Evolutionary conservation across 1,140 invertebrate genomes (phyloP), one percentile per base, ranked within the genome.

Genomic region (Drosophila leontia): DNA sequence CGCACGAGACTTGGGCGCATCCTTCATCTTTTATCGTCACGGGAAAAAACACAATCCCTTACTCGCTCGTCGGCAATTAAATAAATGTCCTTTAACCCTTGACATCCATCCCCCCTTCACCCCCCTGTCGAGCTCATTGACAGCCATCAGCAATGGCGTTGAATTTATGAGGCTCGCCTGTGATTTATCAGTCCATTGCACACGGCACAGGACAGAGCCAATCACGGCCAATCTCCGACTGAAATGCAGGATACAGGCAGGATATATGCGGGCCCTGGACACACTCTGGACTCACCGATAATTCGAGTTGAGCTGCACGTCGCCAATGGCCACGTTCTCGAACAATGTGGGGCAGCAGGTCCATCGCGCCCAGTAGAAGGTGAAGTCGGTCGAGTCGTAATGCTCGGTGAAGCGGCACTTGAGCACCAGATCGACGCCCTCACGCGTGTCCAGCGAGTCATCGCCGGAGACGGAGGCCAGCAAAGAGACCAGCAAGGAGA

Each of bases 281-380:
- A 58, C 42, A 93, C 94, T 23, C 23, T 23, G 23, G 23, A 23
- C 23, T 95, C 94, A 97, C 96, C 94, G 95, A 94, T 97, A 97
- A 93, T 96, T 96, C 64, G 94, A 94, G 91, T 96, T 96, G 64
- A 97, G 94, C 35, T 96, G 95, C 51, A 95, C 95, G 74, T 95
- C 94, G 71, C 95, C 95, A 81, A 97, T 96, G 78, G 96, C 96
- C 29, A 97, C 96, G 86, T 97, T 97, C 93, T 97, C 96, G 87
- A 95, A 95, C 79, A 94, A 94, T 71, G 94, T 93, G 12, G 93
- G 94, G 74, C 94, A 94, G 78, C 94, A 96, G 48, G 91, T 92
- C 91, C 90, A 92, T 45, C 96, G 93, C 7, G 95, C 95, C 96
- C 96, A 97, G 93, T 96, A 97, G 93, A 96, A 96, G 39, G 95